Conservation (phyloP, 2,888 invertebrate genomes). For the Caenorhabditis macrosperma region DNA sequence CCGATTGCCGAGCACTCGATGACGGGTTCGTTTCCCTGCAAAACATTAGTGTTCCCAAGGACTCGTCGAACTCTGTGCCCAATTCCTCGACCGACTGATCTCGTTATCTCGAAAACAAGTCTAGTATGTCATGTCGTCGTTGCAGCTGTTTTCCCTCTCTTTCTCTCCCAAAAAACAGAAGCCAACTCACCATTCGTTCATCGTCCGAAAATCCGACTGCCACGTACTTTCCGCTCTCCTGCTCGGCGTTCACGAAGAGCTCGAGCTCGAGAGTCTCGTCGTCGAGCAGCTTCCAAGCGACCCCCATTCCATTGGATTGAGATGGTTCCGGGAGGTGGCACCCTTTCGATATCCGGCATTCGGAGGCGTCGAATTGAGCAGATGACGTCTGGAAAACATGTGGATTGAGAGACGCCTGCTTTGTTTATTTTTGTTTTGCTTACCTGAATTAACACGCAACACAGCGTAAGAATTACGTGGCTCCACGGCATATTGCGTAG, state of each 20-base stretch:
- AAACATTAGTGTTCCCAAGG: background rate
- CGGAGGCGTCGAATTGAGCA: conserved; percentile 59
- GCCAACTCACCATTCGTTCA: conserved; percentile 39
- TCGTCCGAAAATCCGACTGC: conserved; percentile 73
- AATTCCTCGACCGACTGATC: background rate
- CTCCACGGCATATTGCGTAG: background rate
- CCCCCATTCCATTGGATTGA: conserved; percentile 50
- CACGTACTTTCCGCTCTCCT: conserved; percentile 59
- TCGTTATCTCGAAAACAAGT: no score
- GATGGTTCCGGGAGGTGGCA: conserved; percentile 60
- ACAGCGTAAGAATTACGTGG: background rate
- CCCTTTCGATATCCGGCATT: conserved; percentile 65
- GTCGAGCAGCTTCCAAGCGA: conserved; percentile 34
- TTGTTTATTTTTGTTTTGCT: no score
- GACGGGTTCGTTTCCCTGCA: conserved; percentile 61
- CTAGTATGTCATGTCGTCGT: no score
- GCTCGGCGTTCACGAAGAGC: conserved; percentile 48
- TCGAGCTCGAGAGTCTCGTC: conserved; percentile 52
- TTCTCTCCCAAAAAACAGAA: conserved; percentile 9
- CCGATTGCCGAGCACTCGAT: conserved; percentile 67
- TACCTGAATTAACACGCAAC: background rate
- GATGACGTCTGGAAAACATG: no score
- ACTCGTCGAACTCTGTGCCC: background rate
- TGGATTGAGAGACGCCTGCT: no score
- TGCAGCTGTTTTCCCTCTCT: background rate